phyloP scores from a whole-genome alignment of 2,888 invertebrate species.

The Eubasilissa splendida region DNA sequence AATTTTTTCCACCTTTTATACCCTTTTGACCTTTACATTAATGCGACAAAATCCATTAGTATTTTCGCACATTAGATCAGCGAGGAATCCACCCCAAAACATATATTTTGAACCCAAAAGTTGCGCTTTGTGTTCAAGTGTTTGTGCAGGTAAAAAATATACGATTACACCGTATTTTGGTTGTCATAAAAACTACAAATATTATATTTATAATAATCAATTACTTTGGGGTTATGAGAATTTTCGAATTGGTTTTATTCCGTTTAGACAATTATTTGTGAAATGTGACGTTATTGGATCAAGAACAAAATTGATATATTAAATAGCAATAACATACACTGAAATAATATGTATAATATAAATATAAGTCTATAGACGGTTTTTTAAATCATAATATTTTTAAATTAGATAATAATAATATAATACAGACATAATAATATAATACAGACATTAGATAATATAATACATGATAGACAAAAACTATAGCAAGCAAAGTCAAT shows the following conservation, averaged over 20 bases:
- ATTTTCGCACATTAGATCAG: slow-evolving; percentile 51
- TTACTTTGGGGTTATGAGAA: slow-evolving; percentile 14
- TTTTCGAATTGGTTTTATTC: neutral
- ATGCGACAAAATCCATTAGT: slow-evolving; percentile 56
- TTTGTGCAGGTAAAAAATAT: slow-evolving; percentile 14
- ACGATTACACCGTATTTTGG: slow-evolving; percentile 35
- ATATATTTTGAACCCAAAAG: slow-evolving; percentile 68
- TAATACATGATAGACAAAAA: too few species aligned
- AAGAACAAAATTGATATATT: too few species aligned
- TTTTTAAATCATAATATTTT: too few species aligned
- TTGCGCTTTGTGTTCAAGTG: slow-evolving; percentile 16
- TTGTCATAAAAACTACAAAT: slow-evolving; percentile 18
- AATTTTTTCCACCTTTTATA: slow-evolving; percentile 51
- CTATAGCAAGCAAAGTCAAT: too few species aligned
- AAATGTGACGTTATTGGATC: too few species aligned
- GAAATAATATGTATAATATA: too few species aligned
- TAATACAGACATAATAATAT: too few species aligned
- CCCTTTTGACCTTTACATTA: slow-evolving; percentile 51
- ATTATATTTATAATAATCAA: slow-evolving; percentile 3
- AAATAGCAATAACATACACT: too few species aligned
- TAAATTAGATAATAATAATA: too few species aligned
- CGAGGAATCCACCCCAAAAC: slow-evolving; percentile 69
- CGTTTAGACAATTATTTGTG: too few species aligned
- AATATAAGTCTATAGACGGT: too few species aligned
- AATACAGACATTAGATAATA: too few species aligned